Percentiles rank a stretch among this genome's conserved stretches.
phyloP scores from a whole-genome alignment of 2,113 vertebrate genomes.

The Nibea coibor region DNA sequence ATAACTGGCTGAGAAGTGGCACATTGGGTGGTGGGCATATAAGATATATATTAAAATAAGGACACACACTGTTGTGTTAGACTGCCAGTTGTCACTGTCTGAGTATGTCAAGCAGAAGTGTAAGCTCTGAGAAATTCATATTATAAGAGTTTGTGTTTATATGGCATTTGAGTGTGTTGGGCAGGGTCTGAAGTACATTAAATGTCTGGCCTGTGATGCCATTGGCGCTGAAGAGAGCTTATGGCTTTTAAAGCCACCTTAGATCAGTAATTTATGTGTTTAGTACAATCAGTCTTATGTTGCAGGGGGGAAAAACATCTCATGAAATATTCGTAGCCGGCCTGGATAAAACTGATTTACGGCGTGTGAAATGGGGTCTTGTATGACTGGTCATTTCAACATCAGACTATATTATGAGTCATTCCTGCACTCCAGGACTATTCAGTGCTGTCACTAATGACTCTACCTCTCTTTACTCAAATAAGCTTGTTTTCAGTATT shows the following conservation, averaged over 20 bases:
- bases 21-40: not conserved
- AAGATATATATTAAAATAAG: not conserved
- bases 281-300: conserved; percentile 61
- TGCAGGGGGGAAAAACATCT: conserved; percentile 54
- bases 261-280: conserved; percentile 67
- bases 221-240: conserved; percentile 58
- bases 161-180: conserved; percentile 58
- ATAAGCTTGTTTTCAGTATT: conserved; percentile 51
- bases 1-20: conserved; percentile 4
- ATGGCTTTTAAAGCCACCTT: conserved; percentile 61
- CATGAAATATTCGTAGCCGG: conserved; percentile 59
- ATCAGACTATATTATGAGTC: conserved; percentile 42
- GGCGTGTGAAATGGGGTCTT: conserved; percentile 36
- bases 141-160: conserved; percentile 54
- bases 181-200: conserved; percentile 52
- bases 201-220: conserved; percentile 68
- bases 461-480: conserved; percentile 48
- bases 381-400: conserved; percentile 44
- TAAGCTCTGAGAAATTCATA: conserved; percentile 36
- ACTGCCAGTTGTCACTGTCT: conserved; percentile 11
- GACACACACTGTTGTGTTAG: conserved; percentile 24
- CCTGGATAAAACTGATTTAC: conserved; percentile 69
- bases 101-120: conserved; percentile 20
- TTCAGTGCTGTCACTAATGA: conserved; percentile 55
- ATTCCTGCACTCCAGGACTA: conserved; percentile 74